Evolutionary conservation across 2,797 vertebrate species (phyloP), one percentile per base, ranked within the genome.

Genomic region (Lycodopsis pacificus): DNA sequence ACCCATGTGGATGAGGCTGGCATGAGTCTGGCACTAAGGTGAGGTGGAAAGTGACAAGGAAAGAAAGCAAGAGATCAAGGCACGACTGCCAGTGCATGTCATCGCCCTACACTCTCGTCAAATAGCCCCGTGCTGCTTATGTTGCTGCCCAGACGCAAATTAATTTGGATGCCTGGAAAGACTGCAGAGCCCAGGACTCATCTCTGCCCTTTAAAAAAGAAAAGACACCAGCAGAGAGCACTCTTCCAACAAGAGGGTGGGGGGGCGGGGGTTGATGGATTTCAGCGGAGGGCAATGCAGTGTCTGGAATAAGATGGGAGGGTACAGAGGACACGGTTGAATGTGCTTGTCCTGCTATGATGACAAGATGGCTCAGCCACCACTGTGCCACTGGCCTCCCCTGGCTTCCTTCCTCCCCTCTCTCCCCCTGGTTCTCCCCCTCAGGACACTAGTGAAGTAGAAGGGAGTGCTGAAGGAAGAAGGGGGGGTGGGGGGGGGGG

Each of bases 291-390:
- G 90, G 91, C 89, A 88, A 75, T 89, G 76, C 87, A 90, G 85
- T 86, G 90, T 86, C 88, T 93, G 92, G 88, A 92, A 94, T 92
- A 88, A 91, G 94, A 92, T 92, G 94, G 94, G 94, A 93, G 93
- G 92, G 90, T 86, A 89, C 89, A 80, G 88, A 87, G 92, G 93
- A 94, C 92, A 94, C 86, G 91, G 87, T 93, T 93, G 85, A 94
- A 94, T 94, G 93, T 93, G 91, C 93, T 94, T 89, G 93, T 93
- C 94, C 94, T 90, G 92, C 93, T 94, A 94, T 92, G 94, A 95
- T 91, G 93, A 94, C 94, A 95, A 94, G 94, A 92, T 94, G 93
- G 92, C 92, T 92, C 89, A 92, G 89, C 91, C 83, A 88, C 89
- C 81, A 91, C 91, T 90, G 87, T 90, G 92, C 91, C 88, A 87